These are phyloP conservation scores for Alectoris magna DNA, from an alignment of 2,797 vertebrate species.

Conservation along the genomic window DNA sequence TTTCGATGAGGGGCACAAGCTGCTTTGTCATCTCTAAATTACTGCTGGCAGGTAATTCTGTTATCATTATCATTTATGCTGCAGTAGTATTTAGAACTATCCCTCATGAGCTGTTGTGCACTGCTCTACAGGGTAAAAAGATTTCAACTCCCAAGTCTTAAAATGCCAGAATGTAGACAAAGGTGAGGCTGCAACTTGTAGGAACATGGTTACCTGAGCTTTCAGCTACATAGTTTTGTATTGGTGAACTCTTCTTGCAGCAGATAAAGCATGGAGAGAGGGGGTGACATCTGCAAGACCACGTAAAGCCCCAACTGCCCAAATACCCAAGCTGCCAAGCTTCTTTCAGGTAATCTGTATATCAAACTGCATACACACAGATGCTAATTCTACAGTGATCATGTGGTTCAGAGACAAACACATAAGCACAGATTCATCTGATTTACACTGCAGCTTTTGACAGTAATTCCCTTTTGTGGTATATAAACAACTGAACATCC, in stretches of 20 bases:
- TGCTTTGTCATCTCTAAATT: background rate
- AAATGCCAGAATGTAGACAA: background rate
- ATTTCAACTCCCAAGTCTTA: background rate
- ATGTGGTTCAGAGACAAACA: background rate
- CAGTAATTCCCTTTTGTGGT: background rate
- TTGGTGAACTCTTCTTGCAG: background rate
- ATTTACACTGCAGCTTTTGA: background rate
- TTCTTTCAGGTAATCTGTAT: background rate
- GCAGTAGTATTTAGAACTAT: background rate
- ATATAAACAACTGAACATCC: background rate
- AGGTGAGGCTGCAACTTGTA: background rate
- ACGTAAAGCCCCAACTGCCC: background rate
- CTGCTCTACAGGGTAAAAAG: background rate
- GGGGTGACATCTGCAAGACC: background rate
- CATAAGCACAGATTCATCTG: background rate
- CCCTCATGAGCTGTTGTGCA: background rate
- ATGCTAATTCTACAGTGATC: background rate
- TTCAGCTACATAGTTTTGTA: background rate
- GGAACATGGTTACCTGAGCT: background rate
- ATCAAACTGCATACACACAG: background rate
- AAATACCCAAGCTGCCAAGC: accelerated
- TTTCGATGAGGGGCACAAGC: background rate
- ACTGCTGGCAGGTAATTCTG: background rate
- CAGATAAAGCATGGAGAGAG: background rate
- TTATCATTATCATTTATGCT: background rate